Evolutionary conservation across 2,888 invertebrate genomes (phyloP).

Genomic region (Scotopteryx bipunctaria): DNA sequence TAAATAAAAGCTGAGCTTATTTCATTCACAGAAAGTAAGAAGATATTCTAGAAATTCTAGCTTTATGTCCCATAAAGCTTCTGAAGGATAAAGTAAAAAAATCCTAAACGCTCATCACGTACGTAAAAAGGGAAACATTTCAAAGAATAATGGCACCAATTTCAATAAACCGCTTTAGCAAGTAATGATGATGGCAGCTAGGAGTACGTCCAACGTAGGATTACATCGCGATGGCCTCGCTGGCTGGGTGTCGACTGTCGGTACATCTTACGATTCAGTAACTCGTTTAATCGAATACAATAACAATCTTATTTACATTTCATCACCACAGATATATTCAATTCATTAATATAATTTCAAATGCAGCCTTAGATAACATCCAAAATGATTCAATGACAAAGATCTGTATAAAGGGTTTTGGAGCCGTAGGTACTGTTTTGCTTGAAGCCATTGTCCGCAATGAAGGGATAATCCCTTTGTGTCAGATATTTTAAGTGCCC

Average conservation of each 20-base stretch:
- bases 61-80: too few relatives aligned
- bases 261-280: too few relatives aligned
- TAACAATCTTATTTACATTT: too few relatives aligned
- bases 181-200: slow-evolving; percentile 28
- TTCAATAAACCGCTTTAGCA: slow-evolving; percentile 32
- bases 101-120: slow-evolving; percentile 23
- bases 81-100: background rate
- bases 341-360: too few relatives aligned
- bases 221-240: slow-evolving; percentile 19
- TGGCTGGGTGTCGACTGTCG: too few relatives aligned
- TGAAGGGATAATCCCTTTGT: slow-evolving; percentile 2
- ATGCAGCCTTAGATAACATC: too few relatives aligned
- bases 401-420: background rate
- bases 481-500: background rate
- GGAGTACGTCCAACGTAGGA: slow-evolving; percentile 17
- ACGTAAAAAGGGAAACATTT: slow-evolving; percentile 22
- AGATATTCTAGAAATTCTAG: background rate
- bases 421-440: background rate
- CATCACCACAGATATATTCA: background rate
- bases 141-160: slow-evolving; percentile 30
- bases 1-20: background rate
- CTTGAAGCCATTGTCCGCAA: background rate
- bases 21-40: background rate
- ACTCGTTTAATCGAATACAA: too few relatives aligned
- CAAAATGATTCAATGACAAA: too few relatives aligned